These are phyloP conservation scores for Volucella zonaria DNA, from an alignment of 2,888 invertebrate species.

Conservation along the genomic window DNA sequence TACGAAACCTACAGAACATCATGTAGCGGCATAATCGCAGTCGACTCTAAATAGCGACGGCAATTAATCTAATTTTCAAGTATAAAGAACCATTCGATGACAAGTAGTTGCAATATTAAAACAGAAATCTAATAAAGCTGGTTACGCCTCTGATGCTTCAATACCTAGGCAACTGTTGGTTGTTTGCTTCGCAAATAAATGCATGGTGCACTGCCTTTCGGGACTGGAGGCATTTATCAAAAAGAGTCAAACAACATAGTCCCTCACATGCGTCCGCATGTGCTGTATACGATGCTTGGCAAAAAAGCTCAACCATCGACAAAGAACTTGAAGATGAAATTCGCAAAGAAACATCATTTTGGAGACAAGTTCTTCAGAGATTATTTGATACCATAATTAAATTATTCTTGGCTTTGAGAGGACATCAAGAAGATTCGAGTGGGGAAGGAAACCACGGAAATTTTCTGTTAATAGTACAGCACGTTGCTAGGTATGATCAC, in stretches of 20 bases:
- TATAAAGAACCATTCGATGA: no score
- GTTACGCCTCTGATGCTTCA: no score
- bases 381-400: slow-evolving; percentile 34
- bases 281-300: not conserved
- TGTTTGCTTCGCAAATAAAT: not conserved
- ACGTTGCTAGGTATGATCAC: no score
- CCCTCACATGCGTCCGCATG: not conserved
- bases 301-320: not conserved
- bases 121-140: no score
- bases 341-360: not conserved
- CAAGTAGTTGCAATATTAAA: no score
- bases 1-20: no score
- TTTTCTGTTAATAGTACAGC: slow-evolving; percentile 36
- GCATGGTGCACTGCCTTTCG: not conserved
- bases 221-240: no score
- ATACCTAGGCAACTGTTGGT: no score
- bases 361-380: slow-evolving; percentile 14
- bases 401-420: slow-evolving; percentile 43
- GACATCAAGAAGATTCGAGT: slow-evolving; percentile 16
- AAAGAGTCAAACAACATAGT: not conserved
- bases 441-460: slow-evolving; percentile 42
- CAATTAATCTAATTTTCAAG: no score
- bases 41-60: no score
- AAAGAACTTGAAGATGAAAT: not conserved
- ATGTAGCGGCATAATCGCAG: no score